phyloP scores from a whole-genome alignment of 2,888 invertebrate species.

The Parapristionchus giblindavisi region DNA sequence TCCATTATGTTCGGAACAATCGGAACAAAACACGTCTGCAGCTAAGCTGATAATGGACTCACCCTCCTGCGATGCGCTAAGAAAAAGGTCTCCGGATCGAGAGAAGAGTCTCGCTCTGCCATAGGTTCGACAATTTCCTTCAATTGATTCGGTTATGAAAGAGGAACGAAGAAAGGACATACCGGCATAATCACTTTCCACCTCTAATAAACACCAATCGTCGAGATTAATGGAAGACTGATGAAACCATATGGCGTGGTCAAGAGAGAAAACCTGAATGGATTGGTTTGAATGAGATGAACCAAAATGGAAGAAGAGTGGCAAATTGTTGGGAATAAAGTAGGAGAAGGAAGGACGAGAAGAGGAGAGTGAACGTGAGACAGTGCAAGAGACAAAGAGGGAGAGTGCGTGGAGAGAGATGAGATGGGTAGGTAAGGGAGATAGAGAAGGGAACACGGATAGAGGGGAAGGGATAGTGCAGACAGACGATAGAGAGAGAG shows the following conservation, averaged over 20 bases:
- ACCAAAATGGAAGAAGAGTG: neutral
- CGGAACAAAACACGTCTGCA: too few species aligned
- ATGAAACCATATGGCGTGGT: conserved; percentile 72
- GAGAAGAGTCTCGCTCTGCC: conserved; percentile 39
- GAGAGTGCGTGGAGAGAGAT: neutral
- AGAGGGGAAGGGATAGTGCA: neutral
- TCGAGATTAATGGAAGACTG: conserved; percentile 66
- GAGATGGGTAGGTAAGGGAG: neutral
- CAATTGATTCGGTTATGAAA: neutral
- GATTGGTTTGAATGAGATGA: neutral
- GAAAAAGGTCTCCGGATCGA: conserved; percentile 36
- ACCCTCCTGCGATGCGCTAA: conserved; percentile 44
- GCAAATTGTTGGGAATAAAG: neutral
- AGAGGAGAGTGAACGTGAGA: neutral
- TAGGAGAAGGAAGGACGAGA: neutral
- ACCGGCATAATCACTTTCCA: conserved; percentile 35
- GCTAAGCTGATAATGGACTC: too few species aligned
- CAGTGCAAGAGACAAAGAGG: neutral
- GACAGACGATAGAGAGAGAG: neutral
- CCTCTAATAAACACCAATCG: conserved; percentile 71
- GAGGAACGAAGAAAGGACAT: neutral
- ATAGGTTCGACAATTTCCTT: conserved; percentile 40
- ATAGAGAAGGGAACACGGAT: neutral
- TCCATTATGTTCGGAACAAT: too few species aligned
- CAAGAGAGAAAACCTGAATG: conserved; percentile 61